Evolutionary conservation across 2,888 invertebrate genomes (phyloP).

Genomic region (Euzophera pinguis): DNA sequence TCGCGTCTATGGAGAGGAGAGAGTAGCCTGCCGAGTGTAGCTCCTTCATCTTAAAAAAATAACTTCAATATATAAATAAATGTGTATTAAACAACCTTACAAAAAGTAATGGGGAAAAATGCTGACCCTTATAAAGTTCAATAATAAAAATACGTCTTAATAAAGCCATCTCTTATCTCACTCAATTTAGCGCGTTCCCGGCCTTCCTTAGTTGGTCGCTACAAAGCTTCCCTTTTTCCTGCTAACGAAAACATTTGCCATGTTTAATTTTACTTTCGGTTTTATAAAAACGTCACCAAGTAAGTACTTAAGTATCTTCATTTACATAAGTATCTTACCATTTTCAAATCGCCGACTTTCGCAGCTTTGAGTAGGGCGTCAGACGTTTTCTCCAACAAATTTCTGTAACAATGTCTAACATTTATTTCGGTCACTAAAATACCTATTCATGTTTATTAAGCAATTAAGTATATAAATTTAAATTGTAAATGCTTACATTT

Average conservation of each 20-base stretch:
- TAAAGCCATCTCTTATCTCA: too few relatives aligned
- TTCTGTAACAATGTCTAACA: conserved; percentile 78
- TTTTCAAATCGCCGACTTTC: conserved; percentile 89
- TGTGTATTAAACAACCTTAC: too few relatives aligned
- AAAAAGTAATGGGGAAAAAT: too few relatives aligned
- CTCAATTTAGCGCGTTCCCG: too few relatives aligned
- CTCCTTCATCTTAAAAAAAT: conserved; percentile 84
- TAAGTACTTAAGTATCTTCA: background rate
- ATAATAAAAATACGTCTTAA: background rate
- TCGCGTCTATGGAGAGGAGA: conserved; percentile 88
- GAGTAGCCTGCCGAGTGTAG: conserved; percentile 91
- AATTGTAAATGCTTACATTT: background rate
- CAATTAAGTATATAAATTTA: background rate
- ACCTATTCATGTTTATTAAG: background rate
- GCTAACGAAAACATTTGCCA: background rate
- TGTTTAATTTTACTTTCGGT: background rate
- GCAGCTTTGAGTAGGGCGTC: conserved; percentile 91
- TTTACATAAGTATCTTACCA: conserved; percentile 71
- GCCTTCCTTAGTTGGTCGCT: too few relatives aligned
- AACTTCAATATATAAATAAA: background rate
- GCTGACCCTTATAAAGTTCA: too few relatives aligned
- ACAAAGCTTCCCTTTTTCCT: too few relatives aligned
- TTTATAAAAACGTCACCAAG: background rate
- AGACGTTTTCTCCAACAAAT: conserved; percentile 89
- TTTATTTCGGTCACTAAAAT: conserved; percentile 22